Evolutionary conservation across 2,113 vertebrate species (phyloP).

Genomic region (Hiodon alosoides): DNA sequence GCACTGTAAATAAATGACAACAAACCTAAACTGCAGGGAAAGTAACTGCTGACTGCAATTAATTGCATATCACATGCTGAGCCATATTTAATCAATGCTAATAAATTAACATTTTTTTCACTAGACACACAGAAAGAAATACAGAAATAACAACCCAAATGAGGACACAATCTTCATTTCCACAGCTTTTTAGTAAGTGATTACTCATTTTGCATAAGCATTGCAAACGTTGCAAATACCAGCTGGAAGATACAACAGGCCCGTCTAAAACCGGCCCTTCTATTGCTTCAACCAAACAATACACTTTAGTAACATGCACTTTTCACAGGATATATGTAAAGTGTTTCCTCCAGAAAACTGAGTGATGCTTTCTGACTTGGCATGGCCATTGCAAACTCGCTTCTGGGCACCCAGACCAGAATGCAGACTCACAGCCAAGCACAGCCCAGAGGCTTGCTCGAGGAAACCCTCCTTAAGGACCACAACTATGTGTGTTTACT

Average conservation of each 20-base stretch:
- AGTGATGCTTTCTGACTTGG: too few species aligned
- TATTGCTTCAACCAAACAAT: conserved; percentile 27
- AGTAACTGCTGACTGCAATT: background rate
- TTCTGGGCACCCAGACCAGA: background rate
- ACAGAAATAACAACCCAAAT: background rate
- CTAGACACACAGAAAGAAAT: conserved; percentile 4
- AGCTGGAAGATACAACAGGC: conserved; percentile 41
- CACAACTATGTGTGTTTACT: background rate
- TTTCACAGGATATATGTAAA: conserved; percentile 36
- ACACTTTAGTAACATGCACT: conserved; percentile 32
- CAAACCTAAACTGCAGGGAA: background rate
- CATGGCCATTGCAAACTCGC: conserved; percentile 4
- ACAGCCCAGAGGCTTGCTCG: conserved; percentile 5
- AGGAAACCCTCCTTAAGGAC: background rate
- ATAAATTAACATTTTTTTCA: background rate
- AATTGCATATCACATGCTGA: background rate
- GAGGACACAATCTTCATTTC: conserved; percentile 25
- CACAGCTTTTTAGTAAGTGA: conserved; percentile 22
- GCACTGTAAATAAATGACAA: background rate
- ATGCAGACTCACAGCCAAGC: background rate
- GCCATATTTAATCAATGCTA: conserved; percentile 1
- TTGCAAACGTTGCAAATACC: conserved; percentile 27
- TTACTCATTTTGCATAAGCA: conserved; percentile 34
- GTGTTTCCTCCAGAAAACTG: conserved; percentile 27
- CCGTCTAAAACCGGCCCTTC: conserved; percentile 22